Conservation (phyloP, 1,140 invertebrate species). For the Acromyrmex charruanus region DNA sequence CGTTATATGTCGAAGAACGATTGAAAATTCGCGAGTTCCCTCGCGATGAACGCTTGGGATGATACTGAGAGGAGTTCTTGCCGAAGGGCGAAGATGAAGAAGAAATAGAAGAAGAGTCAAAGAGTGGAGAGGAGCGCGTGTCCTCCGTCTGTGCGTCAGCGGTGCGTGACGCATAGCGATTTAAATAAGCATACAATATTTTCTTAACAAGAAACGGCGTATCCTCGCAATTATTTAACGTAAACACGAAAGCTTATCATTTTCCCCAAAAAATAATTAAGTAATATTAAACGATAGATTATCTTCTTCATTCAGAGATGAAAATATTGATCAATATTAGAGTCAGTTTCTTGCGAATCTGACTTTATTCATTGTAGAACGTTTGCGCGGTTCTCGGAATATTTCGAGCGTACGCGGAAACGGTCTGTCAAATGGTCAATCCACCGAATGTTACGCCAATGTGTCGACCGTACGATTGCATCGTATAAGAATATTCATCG, state of each 20-base stretch:
- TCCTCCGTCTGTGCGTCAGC: conserved; percentile 61
- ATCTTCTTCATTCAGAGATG: background rate
- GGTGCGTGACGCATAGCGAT: conserved; percentile 51
- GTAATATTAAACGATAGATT: background rate
- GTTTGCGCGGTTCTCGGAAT: background rate
- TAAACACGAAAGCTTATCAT: background rate
- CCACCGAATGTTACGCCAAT: conserved; percentile 62
- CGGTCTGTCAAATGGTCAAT: background rate
- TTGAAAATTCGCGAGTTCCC: conserved; percentile 54
- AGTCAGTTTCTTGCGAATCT: background rate
- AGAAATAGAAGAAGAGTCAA: conserved; percentile 68
- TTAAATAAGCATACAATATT: conserved; percentile 40
- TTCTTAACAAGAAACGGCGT: background rate
- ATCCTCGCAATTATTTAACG: background rate
- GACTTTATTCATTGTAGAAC: background rate
- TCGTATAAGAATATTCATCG: conserved; percentile 68
- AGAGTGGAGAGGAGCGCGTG: conserved; percentile 51
- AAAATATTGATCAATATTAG: too few relatives aligned
- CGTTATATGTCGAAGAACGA: conserved; percentile 1
- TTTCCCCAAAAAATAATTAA: background rate
- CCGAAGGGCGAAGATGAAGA: conserved; percentile 51
- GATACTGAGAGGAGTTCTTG: conserved; percentile 65
- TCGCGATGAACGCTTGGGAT: conserved; percentile 60
- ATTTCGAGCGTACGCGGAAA: background rate
- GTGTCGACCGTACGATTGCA: conserved; percentile 50